Base-by-base conservation (phyloP, 2,888 invertebrate species). In the Philereme transversata region DNA sequence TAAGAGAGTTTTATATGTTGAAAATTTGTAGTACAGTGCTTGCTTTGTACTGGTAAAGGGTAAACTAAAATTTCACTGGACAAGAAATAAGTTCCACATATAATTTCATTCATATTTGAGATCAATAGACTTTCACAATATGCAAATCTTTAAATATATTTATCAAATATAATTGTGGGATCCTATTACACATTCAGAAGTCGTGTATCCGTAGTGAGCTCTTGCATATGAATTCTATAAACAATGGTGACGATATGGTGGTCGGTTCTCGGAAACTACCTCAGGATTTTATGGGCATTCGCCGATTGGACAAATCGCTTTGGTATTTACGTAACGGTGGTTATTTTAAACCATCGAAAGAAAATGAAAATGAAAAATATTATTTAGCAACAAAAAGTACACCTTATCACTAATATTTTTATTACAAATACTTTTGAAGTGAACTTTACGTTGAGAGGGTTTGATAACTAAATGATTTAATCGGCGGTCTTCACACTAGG, bases 81-180 rank as follows among this genome's bases (percentile, higher is more conserved):
- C 1, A 5, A 4, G n/a, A 34, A 47, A 40, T 10, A 22, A 57
- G 43, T n/a, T n/a, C 2, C 9, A 47, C 54, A 43, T 47, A 38
- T 62, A 47, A 62, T 50, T 46, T 40, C 62, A 54, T 62, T 62
- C 62, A 62, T 51, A 51, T 60, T 54, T 47, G 22, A 59, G 52
- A 58, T 48, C 48, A 43, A 55, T 55, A 58, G 61, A 83, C 85
- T 88, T 87, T 87, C 84, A 84, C 84, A 79, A 84, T 86, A 90
- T 90, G 89, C 86, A 84, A 90, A 90, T 88, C 80, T 86, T 82
- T 86, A 89, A 88, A 90, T 89, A 88, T 86, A 90, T 88, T 89
- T 89, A 89, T 90, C 87, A 90, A 90, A 90, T 90, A 90, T 90
- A 89, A 90, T 89, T 91, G 91, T 91, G 91, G 85, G 91, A 91